phyloP scores from a whole-genome alignment of 2,888 invertebrate species.

The Catotricha subobsoleta region DNA sequence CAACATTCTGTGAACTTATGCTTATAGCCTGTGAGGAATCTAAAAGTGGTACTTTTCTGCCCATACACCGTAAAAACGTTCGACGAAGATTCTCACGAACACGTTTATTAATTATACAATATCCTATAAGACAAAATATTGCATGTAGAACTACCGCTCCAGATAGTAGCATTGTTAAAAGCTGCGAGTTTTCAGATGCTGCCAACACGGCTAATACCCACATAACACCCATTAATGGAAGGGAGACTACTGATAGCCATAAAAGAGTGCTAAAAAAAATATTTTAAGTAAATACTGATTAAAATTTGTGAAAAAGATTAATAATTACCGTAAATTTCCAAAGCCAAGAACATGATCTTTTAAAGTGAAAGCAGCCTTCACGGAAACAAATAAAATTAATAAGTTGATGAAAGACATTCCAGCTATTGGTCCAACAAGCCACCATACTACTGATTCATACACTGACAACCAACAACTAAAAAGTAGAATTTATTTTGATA shows the following conservation, averaged over 20 bases:
- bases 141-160: conserved; percentile 62
- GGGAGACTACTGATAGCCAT: conserved; percentile 70
- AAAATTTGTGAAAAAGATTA: not conserved
- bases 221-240: conserved; percentile 65
- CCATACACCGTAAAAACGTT: conserved; percentile 54
- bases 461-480: conserved; percentile 87
- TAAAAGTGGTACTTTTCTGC: conserved; percentile 61
- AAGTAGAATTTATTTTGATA: conserved; percentile 12
- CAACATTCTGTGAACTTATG: conserved; percentile 61
- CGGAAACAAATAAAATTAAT: conserved; percentile 62
- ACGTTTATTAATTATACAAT: conserved; percentile 71
- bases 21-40: conserved; percentile 57
- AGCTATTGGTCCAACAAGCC: conserved; percentile 79
- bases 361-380: conserved; percentile 77
- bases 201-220: conserved; percentile 73
- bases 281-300: not conserved
- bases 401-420: conserved; percentile 61
- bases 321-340: conserved; percentile 49
- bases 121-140: conserved; percentile 65
- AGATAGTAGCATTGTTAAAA: conserved; percentile 60
- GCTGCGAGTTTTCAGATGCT: conserved; percentile 53
- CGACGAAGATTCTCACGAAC: conserved; percentile 55
- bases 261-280: conserved; percentile 47
- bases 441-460: conserved; percentile 88
- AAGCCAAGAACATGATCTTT: conserved; percentile 80